Percentiles rank a stretch among this genome's conserved stretches.
Evolutionary conservation across 2,113 vertebrate species (phyloP).

Genomic region (Sminthopsis crassicaudata): DNA sequence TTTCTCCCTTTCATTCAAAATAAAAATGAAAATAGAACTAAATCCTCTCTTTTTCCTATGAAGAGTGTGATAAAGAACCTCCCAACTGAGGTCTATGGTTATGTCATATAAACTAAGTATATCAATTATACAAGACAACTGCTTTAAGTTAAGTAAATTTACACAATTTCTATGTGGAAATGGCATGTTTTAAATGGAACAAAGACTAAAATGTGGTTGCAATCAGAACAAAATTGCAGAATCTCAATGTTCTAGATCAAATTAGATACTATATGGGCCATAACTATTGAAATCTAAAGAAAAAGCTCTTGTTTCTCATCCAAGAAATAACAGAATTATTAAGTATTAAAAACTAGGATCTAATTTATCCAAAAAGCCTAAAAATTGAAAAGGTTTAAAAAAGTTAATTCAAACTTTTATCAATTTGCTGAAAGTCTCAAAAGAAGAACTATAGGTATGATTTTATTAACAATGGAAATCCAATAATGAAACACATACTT

Average conservation of each 20-base stretch:
- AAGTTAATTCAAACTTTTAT: conserved; percentile 34
- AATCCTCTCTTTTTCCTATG: background rate
- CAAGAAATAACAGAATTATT: background rate
- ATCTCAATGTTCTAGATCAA: background rate
- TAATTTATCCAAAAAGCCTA: conserved; percentile 43
- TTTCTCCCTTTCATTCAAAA: background rate
- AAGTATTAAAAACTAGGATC: background rate
- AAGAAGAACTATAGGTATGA: conserved; percentile 32
- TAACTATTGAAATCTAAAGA: background rate
- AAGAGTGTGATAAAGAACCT: background rate
- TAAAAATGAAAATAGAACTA: background rate
- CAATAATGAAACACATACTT: conserved; percentile 42
- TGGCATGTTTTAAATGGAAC: background rate
- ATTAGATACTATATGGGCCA: background rate
- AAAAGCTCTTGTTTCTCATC: background rate
- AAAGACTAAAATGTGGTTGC: background rate
- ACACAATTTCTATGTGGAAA: background rate
- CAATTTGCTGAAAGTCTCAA: conserved; percentile 57
- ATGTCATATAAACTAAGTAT: background rate
- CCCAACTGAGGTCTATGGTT: background rate
- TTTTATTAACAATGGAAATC: conserved; percentile 54
- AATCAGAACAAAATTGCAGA: background rate
- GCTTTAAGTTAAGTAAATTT: background rate
- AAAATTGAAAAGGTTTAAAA: conserved; percentile 24
- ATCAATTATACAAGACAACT: background rate